phyloP scores from a whole-genome alignment of 2,113 vertebrate genomes.

The Accipiter virgatus region DNA sequence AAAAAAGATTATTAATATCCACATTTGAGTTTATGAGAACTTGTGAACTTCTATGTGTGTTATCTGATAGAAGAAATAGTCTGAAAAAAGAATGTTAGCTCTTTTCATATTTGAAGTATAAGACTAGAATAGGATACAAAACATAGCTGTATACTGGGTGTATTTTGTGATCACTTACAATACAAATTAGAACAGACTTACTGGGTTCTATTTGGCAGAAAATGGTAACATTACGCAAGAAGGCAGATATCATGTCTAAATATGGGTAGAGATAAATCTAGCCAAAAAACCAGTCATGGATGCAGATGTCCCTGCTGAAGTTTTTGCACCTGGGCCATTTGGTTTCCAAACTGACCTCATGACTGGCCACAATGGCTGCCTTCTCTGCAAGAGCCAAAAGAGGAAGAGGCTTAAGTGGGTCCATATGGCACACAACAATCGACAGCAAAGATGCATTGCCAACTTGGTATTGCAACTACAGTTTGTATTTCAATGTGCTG shows the following conservation, averaged over 20 bases:
- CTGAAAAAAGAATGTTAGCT: neutral
- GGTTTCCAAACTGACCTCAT: slow-evolving; percentile 69
- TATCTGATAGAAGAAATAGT: neutral
- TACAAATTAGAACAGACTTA: slow-evolving; percentile 19
- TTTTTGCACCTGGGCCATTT: slow-evolving; percentile 63
- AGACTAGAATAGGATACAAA: neutral
- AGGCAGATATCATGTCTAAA: slow-evolving; percentile 39
- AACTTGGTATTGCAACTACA: slow-evolving; percentile 58
- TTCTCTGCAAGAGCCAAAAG: slow-evolving; percentile 59
- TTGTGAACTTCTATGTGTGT: neutral
- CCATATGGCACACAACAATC: slow-evolving; percentile 71
- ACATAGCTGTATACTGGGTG: neutral
- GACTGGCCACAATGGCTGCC: slow-evolving; percentile 61
- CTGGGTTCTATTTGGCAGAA: slow-evolving; percentile 4
- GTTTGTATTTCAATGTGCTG: slow-evolving; percentile 65
- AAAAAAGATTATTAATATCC: neutral
- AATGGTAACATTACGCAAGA: neutral
- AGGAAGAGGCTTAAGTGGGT: slow-evolving; percentile 69
- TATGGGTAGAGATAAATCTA: neutral
- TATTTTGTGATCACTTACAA: neutral
- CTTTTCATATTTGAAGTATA: neutral
- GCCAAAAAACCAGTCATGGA: slow-evolving; percentile 12
- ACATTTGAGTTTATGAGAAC: neutral
- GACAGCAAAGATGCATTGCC: slow-evolving; percentile 50
- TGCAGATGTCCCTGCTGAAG: slow-evolving; percentile 69